Evolutionary conservation across 2,888 invertebrate species (phyloP).

Genomic region (Allygus modestus): DNA sequence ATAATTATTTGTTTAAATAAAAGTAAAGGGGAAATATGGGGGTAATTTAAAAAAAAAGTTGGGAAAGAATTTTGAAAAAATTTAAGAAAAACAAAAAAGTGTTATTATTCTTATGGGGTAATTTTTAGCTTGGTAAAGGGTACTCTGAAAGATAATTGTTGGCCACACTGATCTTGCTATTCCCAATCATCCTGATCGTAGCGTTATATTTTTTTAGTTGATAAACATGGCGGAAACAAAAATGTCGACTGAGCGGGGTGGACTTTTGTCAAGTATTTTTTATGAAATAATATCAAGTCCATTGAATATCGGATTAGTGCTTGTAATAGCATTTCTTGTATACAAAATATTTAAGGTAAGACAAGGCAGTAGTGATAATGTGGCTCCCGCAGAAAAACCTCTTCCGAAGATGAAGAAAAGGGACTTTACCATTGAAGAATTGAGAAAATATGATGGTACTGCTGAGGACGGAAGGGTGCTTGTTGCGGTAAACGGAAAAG

Average conservation of each 20-base stretch:
- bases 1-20: too few relatives aligned
- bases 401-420: slow-evolving; percentile 89
- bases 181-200: too few relatives aligned
- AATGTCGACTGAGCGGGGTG: slow-evolving; percentile 50
- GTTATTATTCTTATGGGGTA: too few relatives aligned
- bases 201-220: slow-evolving; percentile 31
- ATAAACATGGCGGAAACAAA: slow-evolving; percentile 61
- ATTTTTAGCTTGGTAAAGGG: too few relatives aligned
- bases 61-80: too few relatives aligned
- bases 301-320: slow-evolving; percentile 83
- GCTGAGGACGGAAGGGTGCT: slow-evolving; percentile 92
- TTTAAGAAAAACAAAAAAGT: too few relatives aligned
- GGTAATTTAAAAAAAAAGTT: too few relatives aligned
- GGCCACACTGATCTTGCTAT: too few relatives aligned
- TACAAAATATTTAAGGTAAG: slow-evolving; percentile 84
- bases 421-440: slow-evolving; percentile 93
- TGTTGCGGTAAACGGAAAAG: slow-evolving; percentile 95
- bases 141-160: too few relatives aligned
- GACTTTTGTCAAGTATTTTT: slow-evolving; percentile 74
- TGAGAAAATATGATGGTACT: slow-evolving; percentile 91
- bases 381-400: slow-evolving; percentile 77
- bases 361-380: slow-evolving; percentile 69
- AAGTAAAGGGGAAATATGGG: too few relatives aligned
- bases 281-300: slow-evolving; percentile 84
- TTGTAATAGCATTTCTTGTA: slow-evolving; percentile 83